phyloP scores from a whole-genome alignment of 2,113 vertebrate genomes.

The Haemorhous mexicanus region DNA sequence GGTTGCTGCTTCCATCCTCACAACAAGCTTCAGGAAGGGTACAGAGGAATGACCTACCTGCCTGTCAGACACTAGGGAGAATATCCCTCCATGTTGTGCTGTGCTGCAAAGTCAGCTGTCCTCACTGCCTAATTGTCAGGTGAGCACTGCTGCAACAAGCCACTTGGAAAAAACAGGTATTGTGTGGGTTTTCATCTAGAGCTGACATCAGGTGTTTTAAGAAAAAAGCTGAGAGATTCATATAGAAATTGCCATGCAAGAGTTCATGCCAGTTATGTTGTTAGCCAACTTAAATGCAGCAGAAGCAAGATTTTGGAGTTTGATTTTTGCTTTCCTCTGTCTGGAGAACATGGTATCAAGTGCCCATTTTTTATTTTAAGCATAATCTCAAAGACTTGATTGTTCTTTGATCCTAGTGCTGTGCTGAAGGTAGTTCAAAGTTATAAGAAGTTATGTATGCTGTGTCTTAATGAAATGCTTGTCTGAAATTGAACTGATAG shows the following conservation, averaged over 20 bases:
- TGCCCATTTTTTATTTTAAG: slow-evolving; percentile 14
- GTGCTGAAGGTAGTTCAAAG: slow-evolving; percentile 58
- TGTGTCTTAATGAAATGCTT: slow-evolving; percentile 50
- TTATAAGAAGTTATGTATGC: slow-evolving; percentile 40
- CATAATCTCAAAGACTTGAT: slow-evolving; percentile 10
- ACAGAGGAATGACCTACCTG: background rate
- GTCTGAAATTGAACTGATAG: slow-evolving; percentile 50
- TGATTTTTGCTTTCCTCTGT: background rate
- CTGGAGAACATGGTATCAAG: background rate
- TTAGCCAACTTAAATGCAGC: background rate
- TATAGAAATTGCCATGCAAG: background rate
- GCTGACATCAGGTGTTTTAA: background rate
- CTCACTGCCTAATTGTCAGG: background rate
- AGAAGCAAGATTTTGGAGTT: background rate
- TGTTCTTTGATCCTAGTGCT: slow-evolving; percentile 20
- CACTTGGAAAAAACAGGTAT: background rate
- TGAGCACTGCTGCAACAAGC: background rate
- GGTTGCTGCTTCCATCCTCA: background rate
- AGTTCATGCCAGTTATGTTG: background rate
- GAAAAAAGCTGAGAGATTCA: background rate
- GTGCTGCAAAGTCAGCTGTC: background rate
- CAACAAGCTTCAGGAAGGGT: background rate
- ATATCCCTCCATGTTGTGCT: background rate
- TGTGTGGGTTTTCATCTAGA: background rate
- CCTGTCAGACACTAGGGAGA: background rate